Evolutionary conservation across 2,797 vertebrate genomes (phyloP).

Genomic region (Decapterus maruadsi): DNA sequence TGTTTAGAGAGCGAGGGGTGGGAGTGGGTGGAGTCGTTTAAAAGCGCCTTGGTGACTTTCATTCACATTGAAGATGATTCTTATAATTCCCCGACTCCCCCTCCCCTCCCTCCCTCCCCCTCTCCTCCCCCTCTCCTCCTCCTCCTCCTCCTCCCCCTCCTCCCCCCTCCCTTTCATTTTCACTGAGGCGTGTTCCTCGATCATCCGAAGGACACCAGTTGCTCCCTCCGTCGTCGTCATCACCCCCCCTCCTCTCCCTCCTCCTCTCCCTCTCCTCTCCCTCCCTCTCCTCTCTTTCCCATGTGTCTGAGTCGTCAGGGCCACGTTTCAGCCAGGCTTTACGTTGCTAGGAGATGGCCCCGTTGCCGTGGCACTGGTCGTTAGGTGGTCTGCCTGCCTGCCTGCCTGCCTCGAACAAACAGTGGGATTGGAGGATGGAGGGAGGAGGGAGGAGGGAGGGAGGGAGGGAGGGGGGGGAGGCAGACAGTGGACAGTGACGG

Average conservation of each 20-base stretch:
- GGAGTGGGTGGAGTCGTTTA: constrained; percentile 51
- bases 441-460: constrained; percentile 24
- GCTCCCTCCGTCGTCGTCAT: constrained; percentile 30
- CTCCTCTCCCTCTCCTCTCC: constrained; percentile 31
- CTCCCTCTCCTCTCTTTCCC: constrained; percentile 58
- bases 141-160: no score
- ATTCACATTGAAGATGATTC: constrained; percentile 64
- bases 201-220: constrained; percentile 67
- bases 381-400: constrained; percentile 84
- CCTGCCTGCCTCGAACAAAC: constrained; percentile 33
- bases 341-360: constrained; percentile 89
- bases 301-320: constrained; percentile 77
- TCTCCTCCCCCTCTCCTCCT: no score
- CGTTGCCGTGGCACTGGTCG: constrained; percentile 86
- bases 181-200: constrained; percentile 18
- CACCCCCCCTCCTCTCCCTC: constrained; percentile 41
- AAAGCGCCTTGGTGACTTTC: constrained; percentile 62
- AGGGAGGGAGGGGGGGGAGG: constrained; percentile 46
- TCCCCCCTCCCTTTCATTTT: constrained; percentile 15
- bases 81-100: constrained; percentile 49
- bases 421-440: constrained; percentile 47
- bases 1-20: constrained; percentile 32
- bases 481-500: no score
- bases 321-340: constrained; percentile 81
- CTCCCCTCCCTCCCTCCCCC: constrained; percentile 42